These are phyloP conservation scores for Arizona elegans DNA, from an alignment of 2,113 vertebrate genomes.

Conservation along the genomic window DNA sequence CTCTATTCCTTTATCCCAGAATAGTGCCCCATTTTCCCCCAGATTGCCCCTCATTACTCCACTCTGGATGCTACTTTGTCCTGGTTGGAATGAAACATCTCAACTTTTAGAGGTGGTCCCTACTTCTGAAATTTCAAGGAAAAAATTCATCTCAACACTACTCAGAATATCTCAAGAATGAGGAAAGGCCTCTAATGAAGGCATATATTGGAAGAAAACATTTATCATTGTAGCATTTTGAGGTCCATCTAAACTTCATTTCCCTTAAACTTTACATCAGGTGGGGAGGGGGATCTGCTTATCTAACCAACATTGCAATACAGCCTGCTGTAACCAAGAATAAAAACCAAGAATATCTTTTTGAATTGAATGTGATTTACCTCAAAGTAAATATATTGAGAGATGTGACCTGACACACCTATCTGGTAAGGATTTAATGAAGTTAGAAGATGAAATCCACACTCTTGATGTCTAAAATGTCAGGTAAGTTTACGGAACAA, in stretches of 20 bases:
- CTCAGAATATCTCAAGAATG: constrained; percentile 33
- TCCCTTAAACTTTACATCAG: background rate
- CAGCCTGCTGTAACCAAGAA: background rate
- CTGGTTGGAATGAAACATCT: constrained; percentile 17
- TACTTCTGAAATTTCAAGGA: constrained; percentile 12
- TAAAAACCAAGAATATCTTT: background rate
- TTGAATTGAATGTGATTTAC: background rate
- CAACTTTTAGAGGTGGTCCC: constrained; percentile 36
- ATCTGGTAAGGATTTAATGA: background rate
- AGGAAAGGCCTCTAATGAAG: constrained; percentile 37
- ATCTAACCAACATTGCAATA: background rate
- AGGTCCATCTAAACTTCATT: background rate
- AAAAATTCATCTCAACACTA: constrained; percentile 59
- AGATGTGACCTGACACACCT: background rate
- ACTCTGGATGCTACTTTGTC: background rate
- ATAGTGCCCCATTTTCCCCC: background rate
- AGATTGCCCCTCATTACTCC: background rate
- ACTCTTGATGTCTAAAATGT: background rate
- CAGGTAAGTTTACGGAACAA: background rate
- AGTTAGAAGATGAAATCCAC: background rate
- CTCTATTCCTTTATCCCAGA: background rate
- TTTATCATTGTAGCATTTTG: background rate
- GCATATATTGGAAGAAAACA: constrained; percentile 3
- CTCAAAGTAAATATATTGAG: background rate
- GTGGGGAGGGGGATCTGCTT: background rate